Evolutionary conservation across 1,140 invertebrate species (phyloP).

Genomic region (Prorops nasuta): DNA sequence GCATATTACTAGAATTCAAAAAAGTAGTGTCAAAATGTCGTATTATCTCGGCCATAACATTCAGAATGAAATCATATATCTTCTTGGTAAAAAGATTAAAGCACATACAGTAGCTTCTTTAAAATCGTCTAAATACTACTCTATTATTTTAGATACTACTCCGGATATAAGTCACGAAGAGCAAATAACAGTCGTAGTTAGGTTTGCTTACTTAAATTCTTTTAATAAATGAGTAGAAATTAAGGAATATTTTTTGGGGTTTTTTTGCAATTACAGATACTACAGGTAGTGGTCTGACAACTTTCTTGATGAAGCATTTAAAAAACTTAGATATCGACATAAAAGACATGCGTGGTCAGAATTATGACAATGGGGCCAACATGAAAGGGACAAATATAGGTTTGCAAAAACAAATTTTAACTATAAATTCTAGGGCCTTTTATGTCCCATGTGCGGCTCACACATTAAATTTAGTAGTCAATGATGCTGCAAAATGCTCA

Average conservation of each 20-base stretch:
- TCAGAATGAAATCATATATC: conserved; percentile 4
- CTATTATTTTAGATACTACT: conserved; percentile 2
- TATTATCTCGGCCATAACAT: not conserved
- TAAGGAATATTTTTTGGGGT: conserved; percentile 10
- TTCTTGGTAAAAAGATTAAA: not conserved
- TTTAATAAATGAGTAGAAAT: conserved; percentile 12
- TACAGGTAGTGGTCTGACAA: conserved; percentile 1
- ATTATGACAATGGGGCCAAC: conserved; percentile 4
- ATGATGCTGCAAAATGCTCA: conserved; percentile 24
- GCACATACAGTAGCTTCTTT: not conserved
- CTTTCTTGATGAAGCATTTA: conserved; percentile 6
- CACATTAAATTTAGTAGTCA: conserved; percentile 10
- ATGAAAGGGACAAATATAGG: conserved; percentile 2
- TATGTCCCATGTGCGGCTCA: not conserved
- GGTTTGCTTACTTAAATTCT: not conserved
- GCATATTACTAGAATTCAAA: not conserved
- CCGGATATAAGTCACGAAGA: conserved; percentile 8
- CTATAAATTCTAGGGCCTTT: not conserved
- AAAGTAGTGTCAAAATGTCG: not conserved
- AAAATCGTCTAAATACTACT: conserved; percentile 1
- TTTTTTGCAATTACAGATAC: conserved; percentile 9
- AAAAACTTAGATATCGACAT: not conserved
- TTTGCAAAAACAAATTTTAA: not conserved
- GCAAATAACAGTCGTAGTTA: conserved; percentile 5
- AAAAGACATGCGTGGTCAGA: conserved; percentile 9